Percentiles rank a stretch among this genome's conserved stretches.
phyloP scores from a whole-genome alignment of 2,888 invertebrate species.

The Tetragonisca angustula region DNA sequence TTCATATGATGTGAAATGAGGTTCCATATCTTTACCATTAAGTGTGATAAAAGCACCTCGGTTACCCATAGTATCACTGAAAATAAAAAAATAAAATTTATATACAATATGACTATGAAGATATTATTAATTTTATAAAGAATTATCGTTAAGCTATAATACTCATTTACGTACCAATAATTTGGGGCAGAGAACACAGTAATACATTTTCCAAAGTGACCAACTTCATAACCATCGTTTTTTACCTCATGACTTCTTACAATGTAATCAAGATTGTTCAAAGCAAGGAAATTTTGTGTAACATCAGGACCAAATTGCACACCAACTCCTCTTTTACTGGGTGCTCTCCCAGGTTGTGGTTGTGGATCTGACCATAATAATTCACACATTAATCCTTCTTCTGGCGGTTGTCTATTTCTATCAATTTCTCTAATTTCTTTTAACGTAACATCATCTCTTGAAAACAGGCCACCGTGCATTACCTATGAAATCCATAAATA shows the following conservation, averaged over 20 bases:
- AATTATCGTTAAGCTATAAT: not conserved
- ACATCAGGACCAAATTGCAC: slow-evolving; percentile 99
- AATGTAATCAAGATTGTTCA: slow-evolving; percentile 96
- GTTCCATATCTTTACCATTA: slow-evolving; percentile 95
- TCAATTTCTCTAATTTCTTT: slow-evolving; percentile 95
- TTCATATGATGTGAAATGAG: slow-evolving; percentile 95
- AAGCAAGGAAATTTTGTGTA: slow-evolving; percentile 92
- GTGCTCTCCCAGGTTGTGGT: slow-evolving; percentile 93
- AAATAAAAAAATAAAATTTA: slow-evolving; percentile 12
- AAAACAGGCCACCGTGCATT: slow-evolving; percentile 99
- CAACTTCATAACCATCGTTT: slow-evolving; percentile 97
- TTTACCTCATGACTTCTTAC: slow-evolving; percentile 99
- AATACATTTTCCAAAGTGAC: slow-evolving; percentile 97
- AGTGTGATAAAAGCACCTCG: slow-evolving; percentile 98
- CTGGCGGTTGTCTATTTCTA: slow-evolving; percentile 98
- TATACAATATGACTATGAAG: not conserved
- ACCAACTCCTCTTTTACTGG: slow-evolving; percentile 98
- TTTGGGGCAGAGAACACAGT: slow-evolving; percentile 99
- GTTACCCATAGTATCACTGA: slow-evolving; percentile 99
- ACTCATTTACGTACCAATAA: slow-evolving; percentile 91
- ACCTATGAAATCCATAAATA: slow-evolving; percentile 85
- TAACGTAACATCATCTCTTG: slow-evolving; percentile 96
- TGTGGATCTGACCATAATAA: slow-evolving; percentile 99
- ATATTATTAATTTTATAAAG: not conserved
- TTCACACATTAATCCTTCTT: slow-evolving; percentile 98